Evolutionary conservation across 2,797 vertebrate species (phyloP).

Genomic region (Falco rusticolus): DNA sequence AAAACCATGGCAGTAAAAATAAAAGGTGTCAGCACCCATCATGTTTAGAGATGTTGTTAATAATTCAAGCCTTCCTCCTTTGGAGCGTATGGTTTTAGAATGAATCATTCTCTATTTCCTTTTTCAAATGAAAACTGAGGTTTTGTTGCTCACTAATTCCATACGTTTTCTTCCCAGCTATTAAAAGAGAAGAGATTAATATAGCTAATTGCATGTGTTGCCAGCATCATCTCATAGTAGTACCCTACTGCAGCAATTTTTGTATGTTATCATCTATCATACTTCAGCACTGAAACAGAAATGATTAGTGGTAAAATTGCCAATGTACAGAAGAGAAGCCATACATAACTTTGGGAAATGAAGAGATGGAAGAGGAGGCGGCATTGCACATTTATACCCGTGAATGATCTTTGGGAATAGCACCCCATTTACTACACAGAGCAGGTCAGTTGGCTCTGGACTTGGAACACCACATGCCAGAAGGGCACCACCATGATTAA

Average conservation of each 20-base stretch:
- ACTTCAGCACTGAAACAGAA: neutral
- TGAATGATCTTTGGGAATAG: neutral
- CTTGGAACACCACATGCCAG: rapidly evolving
- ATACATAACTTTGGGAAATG: neutral
- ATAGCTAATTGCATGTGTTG: neutral
- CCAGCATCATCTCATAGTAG: neutral
- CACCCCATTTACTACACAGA: neutral
- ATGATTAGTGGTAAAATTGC: neutral
- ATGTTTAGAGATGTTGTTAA: conserved; percentile 32
- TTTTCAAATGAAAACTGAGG: conserved; percentile 30
- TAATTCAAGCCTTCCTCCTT: conserved; percentile 43
- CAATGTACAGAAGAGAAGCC: neutral
- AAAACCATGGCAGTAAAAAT: conserved; percentile 38
- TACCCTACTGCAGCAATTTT: neutral
- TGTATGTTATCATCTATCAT: neutral
- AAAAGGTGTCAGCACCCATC: conserved; percentile 24
- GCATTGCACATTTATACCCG: neutral
- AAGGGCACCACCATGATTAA: neutral
- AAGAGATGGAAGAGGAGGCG: neutral
- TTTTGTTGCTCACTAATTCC: neutral
- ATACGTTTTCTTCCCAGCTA: neutral
- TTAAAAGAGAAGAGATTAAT: neutral
- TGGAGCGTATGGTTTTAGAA: neutral
- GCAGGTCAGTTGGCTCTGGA: neutral
- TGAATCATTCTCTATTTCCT: conserved; percentile 42